phyloP scores from a whole-genome alignment of 2,797 vertebrate species.

The Peromyscus nudipes region DNA sequence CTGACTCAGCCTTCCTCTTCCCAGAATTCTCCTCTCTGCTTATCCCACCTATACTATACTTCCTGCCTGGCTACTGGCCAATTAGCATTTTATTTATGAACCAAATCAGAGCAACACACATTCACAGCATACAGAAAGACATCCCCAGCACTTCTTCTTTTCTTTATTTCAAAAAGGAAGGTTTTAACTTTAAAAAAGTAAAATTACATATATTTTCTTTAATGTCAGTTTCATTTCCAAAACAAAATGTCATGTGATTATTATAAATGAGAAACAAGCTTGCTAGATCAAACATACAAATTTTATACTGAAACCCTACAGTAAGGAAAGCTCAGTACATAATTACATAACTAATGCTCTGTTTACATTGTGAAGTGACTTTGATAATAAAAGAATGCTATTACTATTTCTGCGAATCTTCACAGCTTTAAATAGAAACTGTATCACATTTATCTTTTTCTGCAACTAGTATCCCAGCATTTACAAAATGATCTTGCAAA shows the following conservation, averaged over 20 bases:
- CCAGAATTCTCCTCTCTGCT: no score
- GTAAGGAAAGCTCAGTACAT: neutral
- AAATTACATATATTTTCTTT: neutral
- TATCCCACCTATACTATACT: no score
- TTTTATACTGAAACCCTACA: neutral
- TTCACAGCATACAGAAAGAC: no score
- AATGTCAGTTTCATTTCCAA: constrained; percentile 43
- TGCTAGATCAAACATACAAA: neutral
- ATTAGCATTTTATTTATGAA: no score
- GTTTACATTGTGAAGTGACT: neutral
- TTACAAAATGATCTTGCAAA: neutral
- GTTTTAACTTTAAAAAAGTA: no score
- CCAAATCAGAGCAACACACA: no score
- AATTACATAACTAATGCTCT: neutral
- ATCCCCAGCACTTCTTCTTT: no score
- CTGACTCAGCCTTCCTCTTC: no score
- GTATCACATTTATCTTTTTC: neutral
- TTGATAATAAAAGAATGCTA: neutral
- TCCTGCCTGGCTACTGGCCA: no score
- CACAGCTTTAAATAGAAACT: constrained; percentile 17
- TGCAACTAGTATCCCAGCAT: neutral
- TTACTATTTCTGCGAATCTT: neutral
- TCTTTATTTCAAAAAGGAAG: no score
- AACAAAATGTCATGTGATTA: neutral
- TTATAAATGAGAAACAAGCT: neutral